Evolutionary conservation across 1,140 invertebrate genomes (phyloP).

Genomic region (Phocides pigmalion): DNA sequence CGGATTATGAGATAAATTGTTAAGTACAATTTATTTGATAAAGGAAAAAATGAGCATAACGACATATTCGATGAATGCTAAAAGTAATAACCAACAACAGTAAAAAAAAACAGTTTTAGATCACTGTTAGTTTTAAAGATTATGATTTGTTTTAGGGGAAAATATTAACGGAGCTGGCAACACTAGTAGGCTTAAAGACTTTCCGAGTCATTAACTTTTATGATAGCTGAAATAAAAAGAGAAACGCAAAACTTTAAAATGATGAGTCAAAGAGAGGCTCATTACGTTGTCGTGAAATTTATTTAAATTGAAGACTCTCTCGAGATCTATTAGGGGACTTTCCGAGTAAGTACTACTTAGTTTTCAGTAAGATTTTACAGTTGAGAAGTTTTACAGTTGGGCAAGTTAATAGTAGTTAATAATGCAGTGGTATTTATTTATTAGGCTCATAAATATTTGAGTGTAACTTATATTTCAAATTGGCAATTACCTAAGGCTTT

Average conservation of each 20-base stretch:
- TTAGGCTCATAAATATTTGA: no score
- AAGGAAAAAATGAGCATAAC: no score
- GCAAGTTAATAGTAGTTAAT: neutral
- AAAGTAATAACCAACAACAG: no score
- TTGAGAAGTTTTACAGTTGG: neutral
- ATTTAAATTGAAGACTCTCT: slow-evolving; percentile 26
- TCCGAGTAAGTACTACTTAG: slow-evolving; percentile 5
- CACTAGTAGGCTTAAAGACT: slow-evolving; percentile 4
- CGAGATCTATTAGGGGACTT: slow-evolving; percentile 22
- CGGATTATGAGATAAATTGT: no score
- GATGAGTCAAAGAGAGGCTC: slow-evolving; percentile 16
- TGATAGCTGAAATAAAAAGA: slow-evolving; percentile 17
- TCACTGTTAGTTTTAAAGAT: no score
- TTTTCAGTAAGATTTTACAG: slow-evolving; percentile 18
- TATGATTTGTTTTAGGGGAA: neutral
- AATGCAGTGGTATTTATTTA: no score
- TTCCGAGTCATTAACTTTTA: slow-evolving; percentile 21
- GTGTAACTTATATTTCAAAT: no score
- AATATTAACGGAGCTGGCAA: neutral
- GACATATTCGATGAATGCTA: no score
- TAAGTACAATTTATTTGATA: no score
- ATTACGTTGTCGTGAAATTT: slow-evolving; percentile 19
- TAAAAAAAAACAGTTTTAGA: no score
- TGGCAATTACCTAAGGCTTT: no score
- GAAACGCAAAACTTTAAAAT: slow-evolving; percentile 19